Evolutionary conservation across 2,113 vertebrate genomes (phyloP).

Genomic region (Urocitellus parryii): DNA sequence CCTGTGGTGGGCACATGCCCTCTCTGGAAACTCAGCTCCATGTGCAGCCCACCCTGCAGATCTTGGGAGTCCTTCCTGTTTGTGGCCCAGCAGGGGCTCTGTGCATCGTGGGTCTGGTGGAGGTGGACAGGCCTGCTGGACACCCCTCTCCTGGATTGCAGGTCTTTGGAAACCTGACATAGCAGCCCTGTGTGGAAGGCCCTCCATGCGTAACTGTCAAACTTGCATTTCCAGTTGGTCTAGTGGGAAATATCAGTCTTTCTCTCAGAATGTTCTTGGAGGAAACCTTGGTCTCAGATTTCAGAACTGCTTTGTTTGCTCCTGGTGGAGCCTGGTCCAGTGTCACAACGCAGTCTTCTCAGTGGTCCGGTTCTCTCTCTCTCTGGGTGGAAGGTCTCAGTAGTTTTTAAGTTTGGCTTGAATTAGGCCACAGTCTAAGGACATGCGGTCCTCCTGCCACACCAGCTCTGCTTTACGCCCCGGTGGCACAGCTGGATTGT

Average conservation of each 20-base stretch:
- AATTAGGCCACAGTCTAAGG: not conserved
- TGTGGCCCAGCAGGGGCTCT: not conserved
- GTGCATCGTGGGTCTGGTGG: not conserved
- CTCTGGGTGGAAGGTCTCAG: not conserved
- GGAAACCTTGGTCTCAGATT: not conserved
- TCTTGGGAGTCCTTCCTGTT: not conserved
- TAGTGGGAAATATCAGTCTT: not conserved
- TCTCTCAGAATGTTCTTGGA: not conserved
- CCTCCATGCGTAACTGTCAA: not conserved
- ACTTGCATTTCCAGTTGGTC: constrained; percentile 66
- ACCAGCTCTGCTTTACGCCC: too few species aligned
- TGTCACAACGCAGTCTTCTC: not conserved
- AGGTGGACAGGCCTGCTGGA: not conserved
- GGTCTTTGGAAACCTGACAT: not conserved
- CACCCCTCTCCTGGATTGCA: not conserved
- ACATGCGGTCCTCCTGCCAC: not conserved
- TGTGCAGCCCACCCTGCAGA: accelerated
- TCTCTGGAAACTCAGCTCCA: not conserved
- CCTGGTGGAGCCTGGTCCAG: not conserved
- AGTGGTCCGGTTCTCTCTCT: not conserved
- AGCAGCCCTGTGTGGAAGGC: not conserved
- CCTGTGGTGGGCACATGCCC: accelerated
- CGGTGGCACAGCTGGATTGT: not conserved
- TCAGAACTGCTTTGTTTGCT: constrained; percentile 4
- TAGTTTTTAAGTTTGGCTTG: too few species aligned